Conservation (phyloP, 1,140 invertebrate species). For the Rhagoletis zephyria region DNA sequence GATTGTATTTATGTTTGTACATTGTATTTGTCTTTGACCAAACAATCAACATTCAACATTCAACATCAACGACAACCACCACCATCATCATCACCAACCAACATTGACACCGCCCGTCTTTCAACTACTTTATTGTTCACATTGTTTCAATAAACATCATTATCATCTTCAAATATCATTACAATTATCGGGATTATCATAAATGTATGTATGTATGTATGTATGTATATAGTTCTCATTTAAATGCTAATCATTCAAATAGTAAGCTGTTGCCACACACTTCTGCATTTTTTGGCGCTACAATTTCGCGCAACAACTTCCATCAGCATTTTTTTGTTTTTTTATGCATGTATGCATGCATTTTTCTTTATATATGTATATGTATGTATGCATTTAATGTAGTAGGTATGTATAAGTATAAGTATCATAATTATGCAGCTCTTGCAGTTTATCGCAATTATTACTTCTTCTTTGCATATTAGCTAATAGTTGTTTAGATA, state of each 20-base stretch:
- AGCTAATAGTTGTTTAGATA: slow-evolving; percentile 25
- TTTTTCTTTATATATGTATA: not conserved
- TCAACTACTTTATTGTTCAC: slow-evolving; percentile 50
- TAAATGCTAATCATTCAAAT: not conserved
- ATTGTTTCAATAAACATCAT: not conserved
- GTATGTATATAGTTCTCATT: not conserved
- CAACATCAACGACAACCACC: not conserved
- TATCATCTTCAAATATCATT: not conserved
- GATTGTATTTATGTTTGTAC: not conserved
- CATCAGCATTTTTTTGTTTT: not conserved
- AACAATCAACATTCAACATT: not conserved
- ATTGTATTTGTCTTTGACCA: too few relatives aligned
- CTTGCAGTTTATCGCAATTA: not conserved
- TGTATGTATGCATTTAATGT: slow-evolving; percentile 9
- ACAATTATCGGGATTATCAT: not conserved
- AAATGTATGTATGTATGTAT: not conserved
- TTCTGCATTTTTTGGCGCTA: not conserved
- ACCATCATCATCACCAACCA: slow-evolving; percentile 40
- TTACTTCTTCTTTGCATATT: slow-evolving; percentile 9
- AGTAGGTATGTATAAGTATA: slow-evolving; percentile 10
- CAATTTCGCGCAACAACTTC: slow-evolving; percentile 8
- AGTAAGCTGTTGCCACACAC: not conserved
- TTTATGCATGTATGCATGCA: not conserved
- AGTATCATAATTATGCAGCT: slow-evolving; percentile 13
- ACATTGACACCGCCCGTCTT: slow-evolving; percentile 33